These are phyloP conservation scores for Elymnias hypermnestra DNA, from an alignment of 1,140 invertebrate species.

Conservation along the genomic window DNA sequence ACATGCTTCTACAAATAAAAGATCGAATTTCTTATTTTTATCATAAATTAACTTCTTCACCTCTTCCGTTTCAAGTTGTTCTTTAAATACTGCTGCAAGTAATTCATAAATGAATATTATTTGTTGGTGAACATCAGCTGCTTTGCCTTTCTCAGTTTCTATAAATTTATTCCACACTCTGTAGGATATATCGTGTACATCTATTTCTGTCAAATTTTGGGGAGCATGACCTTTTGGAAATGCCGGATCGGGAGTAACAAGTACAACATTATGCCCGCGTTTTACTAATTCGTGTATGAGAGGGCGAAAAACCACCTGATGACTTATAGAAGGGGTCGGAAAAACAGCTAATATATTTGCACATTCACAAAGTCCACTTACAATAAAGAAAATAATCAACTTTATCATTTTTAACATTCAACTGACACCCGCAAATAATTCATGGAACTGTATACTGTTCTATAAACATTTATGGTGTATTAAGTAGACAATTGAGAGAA, in stretches of 20 bases:
- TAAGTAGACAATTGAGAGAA: too few species aligned
- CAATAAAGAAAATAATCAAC: too few species aligned
- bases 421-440: too few species aligned
- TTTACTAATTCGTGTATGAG: conserved; percentile 61
- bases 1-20: conserved; percentile 31
- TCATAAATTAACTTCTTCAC: conserved; percentile 27
- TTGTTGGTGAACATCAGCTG: conserved; percentile 4
- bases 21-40: conserved; percentile 29
- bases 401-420: too few species aligned
- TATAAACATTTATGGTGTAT: too few species aligned
- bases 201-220: conserved; percentile 51
- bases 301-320: conserved; percentile 74
- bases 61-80: conserved; percentile 24
- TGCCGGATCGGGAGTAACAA: conserved; percentile 53
- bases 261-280: conserved; percentile 70
- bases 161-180: conserved; percentile 11
- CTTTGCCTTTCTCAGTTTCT: conserved; percentile 6
- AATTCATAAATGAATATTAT: neutral
- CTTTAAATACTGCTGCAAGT: conserved; percentile 15
- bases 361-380: too few species aligned
- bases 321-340: conserved; percentile 74
- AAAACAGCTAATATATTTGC: conserved; percentile 72
- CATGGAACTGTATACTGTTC: too few species aligned
- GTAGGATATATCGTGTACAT: conserved; percentile 47
- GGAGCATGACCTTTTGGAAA: conserved; percentile 31